phyloP scores from a whole-genome alignment of 2,888 invertebrate genomes.

The Drosophila maculinotata region DNA sequence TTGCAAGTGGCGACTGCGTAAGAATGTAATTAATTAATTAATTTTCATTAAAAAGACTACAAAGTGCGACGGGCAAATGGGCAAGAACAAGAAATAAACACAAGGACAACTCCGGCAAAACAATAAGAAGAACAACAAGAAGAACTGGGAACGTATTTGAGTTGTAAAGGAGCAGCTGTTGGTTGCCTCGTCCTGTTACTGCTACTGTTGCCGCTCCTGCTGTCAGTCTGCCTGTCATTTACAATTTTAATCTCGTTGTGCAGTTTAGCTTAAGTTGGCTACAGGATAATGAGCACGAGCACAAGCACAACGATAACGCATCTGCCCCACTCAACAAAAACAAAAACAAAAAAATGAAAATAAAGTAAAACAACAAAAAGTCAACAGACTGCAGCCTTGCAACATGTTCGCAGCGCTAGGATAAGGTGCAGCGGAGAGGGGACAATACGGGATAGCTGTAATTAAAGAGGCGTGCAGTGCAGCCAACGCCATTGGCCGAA shows the following conservation, averaged over 20 bases:
- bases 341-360: neutral
- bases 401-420: slow-evolving; percentile 4
- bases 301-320: slow-evolving; percentile 41
- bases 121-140: slow-evolving; percentile 11
- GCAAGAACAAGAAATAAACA: slow-evolving; percentile 15
- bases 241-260: slow-evolving; percentile 79
- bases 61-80: slow-evolving; percentile 56
- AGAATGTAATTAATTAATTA: slow-evolving; percentile 77
- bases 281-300: slow-evolving; percentile 65
- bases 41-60: slow-evolving; percentile 72
- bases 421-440: neutral
- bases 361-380: neutral
- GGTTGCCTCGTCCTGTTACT: slow-evolving; percentile 6
- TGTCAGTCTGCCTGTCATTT: slow-evolving; percentile 73
- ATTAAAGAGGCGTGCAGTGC: slow-evolving; percentile 67
- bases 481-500: slow-evolving; percentile 28
- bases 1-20: slow-evolving; percentile 57
- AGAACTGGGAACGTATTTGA: slow-evolving; percentile 25
- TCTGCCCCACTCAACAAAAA: neutral
- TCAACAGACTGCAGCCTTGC: slow-evolving; percentile 15
- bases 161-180: slow-evolving; percentile 50
- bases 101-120: slow-evolving; percentile 12
- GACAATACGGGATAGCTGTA: slow-evolving; percentile 39
- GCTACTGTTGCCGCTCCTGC: slow-evolving; percentile 23
- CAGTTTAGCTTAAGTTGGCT: slow-evolving; percentile 75